These are phyloP conservation scores for Epiblema foenella DNA, from an alignment of 2,888 invertebrate genomes.

Conservation along the genomic window DNA sequence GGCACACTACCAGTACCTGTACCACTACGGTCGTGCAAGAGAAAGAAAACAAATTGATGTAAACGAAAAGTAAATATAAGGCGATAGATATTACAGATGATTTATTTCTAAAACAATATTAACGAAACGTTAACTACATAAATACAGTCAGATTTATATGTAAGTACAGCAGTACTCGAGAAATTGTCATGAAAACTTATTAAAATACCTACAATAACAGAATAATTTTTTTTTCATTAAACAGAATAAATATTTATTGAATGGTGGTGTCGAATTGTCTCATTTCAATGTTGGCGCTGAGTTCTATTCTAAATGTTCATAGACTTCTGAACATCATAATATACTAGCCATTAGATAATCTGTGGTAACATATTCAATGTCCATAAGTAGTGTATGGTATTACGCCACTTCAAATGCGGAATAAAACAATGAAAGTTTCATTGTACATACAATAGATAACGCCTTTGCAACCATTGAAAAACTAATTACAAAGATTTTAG, in stretches of 20 bases:
- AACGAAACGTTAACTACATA: background rate
- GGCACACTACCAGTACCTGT: too few species aligned
- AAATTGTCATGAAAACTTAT: background rate
- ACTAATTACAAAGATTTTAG: constrained; percentile 42
- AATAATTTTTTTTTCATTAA: background rate
- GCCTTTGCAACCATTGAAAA: constrained; percentile 33
- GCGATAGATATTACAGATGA: background rate
- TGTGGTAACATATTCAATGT: background rate
- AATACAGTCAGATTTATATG: background rate
- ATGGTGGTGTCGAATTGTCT: background rate
- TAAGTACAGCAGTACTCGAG: background rate
- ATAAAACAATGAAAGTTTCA: constrained; percentile 40
- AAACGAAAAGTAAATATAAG: background rate
- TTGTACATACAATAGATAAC: constrained; percentile 35
- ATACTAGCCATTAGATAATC: constrained; percentile 9
- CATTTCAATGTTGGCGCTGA: background rate
- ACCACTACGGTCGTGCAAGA: background rate
- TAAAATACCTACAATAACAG: background rate
- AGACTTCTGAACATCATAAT: background rate
- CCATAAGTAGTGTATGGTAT: constrained; percentile 6
- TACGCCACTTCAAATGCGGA: constrained; percentile 32
- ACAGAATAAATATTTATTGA: background rate
- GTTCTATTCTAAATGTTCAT: background rate
- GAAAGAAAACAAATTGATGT: background rate
- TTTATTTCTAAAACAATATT: background rate